Evolutionary conservation across 2,888 invertebrate genomes (phyloP).

Genomic region (Merodon equestris): DNA sequence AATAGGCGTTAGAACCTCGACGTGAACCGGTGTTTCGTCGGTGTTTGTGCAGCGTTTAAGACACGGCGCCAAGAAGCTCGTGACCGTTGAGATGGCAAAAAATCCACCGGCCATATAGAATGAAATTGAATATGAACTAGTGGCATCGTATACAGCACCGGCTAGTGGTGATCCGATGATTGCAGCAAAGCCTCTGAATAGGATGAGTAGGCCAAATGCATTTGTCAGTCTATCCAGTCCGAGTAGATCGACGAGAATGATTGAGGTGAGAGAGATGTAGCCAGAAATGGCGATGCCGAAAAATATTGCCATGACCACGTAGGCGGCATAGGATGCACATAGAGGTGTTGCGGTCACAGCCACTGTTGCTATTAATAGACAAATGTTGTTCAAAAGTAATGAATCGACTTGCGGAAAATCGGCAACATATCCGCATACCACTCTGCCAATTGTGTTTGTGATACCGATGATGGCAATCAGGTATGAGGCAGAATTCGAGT

Average conservation of each 20-base stretch:
- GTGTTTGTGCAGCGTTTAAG: constrained; percentile 81
- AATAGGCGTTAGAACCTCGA: constrained; percentile 89
- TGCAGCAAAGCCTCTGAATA: constrained; percentile 96
- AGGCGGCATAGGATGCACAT: constrained; percentile 87
- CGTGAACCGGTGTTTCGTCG: constrained; percentile 83
- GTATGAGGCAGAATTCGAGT: constrained; percentile 82
- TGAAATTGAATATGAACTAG: constrained; percentile 90
- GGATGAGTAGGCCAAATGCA: constrained; percentile 96
- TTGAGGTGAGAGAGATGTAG: constrained; percentile 98
- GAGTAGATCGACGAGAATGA: constrained; percentile 96
- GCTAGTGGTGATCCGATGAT: constrained; percentile 91
- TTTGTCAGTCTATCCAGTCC: constrained; percentile 97
- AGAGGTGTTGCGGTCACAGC: constrained; percentile 91
- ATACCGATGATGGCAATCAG: constrained; percentile 85
- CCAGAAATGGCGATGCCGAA: constrained; percentile 97
- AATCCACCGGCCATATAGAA: constrained; percentile 96
- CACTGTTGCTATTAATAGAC: constrained; percentile 93
- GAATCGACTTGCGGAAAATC: constrained; percentile 96
- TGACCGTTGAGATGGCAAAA: constrained; percentile 90
- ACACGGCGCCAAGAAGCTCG: constrained; percentile 90
- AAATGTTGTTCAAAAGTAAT: constrained; percentile 94
- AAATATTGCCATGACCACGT: constrained; percentile 89
- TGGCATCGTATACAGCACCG: constrained; percentile 94
- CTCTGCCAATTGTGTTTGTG: constrained; percentile 95
- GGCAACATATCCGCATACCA: constrained; percentile 93